phyloP scores from a whole-genome alignment of 1,140 invertebrate genomes.

The Drosophila suzukii region DNA sequence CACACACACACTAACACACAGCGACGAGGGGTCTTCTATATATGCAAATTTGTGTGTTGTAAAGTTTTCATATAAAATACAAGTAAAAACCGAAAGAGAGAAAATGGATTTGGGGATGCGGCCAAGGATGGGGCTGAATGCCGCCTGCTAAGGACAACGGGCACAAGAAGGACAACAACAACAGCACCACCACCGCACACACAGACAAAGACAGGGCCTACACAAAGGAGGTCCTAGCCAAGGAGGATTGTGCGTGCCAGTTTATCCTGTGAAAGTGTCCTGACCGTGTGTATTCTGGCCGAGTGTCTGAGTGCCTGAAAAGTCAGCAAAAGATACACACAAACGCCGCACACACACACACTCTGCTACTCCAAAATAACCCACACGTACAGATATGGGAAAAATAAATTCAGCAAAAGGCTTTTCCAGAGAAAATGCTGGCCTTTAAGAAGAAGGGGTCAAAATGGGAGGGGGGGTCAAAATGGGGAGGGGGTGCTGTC shows the following conservation, averaged over 20 bases:
- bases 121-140: constrained; percentile 27
- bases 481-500: not conserved
- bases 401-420: constrained; percentile 78
- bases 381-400: constrained; percentile 12
- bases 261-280: constrained; percentile 60
- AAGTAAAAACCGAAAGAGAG: constrained; percentile 73
- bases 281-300: constrained; percentile 44
- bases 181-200: constrained; percentile 13
- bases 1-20: constrained; percentile 10
- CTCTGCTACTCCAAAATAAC: not conserved
- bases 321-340: constrained; percentile 80
- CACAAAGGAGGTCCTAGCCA: constrained; percentile 72
- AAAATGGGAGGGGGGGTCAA: not conserved
- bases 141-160: constrained; percentile 60
- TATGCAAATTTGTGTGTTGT: constrained; percentile 78
- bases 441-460: constrained; percentile 47
- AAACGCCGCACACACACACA: constrained; percentile 19
- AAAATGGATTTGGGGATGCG: constrained; percentile 63
- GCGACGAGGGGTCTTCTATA: constrained; percentile 49
- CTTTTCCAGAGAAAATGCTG: constrained; percentile 46
- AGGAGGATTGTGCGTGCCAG: constrained; percentile 78
- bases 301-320: constrained; percentile 60
- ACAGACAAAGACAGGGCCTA: constrained; percentile 61
- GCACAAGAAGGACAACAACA: constrained; percentile 72
- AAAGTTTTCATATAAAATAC: constrained; percentile 83